Evolutionary conservation across 2,888 invertebrate genomes (phyloP).

Genomic region (Bombylius major): DNA sequence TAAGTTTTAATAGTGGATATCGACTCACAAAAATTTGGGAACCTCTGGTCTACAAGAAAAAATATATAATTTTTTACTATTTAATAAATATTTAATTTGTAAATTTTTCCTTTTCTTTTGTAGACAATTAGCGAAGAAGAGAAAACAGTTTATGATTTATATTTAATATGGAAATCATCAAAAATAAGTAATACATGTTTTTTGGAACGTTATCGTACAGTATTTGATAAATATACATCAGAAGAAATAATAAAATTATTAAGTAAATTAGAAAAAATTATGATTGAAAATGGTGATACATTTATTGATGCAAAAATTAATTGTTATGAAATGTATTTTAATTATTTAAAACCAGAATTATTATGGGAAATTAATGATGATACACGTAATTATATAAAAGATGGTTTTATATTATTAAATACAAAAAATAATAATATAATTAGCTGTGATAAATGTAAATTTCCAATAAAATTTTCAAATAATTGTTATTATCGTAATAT

Average conservation of each 20-base stretch:
- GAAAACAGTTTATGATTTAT: constrained; percentile 34
- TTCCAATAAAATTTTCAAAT: constrained; percentile 32
- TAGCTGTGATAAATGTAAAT: constrained; percentile 31
- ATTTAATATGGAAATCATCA: constrained; percentile 32
- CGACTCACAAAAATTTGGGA: no score
- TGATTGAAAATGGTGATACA: constrained; percentile 32
- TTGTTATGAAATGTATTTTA: constrained; percentile 36
- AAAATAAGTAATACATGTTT: constrained; percentile 31
- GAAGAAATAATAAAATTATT: constrained; percentile 30
- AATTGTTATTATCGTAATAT: constrained; percentile 31
- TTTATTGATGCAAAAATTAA: constrained; percentile 26
- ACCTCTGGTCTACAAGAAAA: no score
- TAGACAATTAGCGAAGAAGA: constrained; percentile 30
- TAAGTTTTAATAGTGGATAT: no score
- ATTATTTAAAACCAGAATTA: constrained; percentile 35
- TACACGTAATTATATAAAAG: constrained; percentile 32
- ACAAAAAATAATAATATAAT: constrained; percentile 21
- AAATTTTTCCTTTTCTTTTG: neutral
- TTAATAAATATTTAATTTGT: no score
- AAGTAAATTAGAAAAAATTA: constrained; percentile 26
- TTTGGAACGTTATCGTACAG: constrained; percentile 31
- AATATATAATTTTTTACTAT: no score
- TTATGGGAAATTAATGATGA: constrained; percentile 36
- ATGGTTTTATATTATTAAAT: constrained; percentile 30
- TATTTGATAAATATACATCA: constrained; percentile 35